Base-by-base conservation (phyloP, 92 coral and sea anemone species). In the Bergia sp. region DNA sequence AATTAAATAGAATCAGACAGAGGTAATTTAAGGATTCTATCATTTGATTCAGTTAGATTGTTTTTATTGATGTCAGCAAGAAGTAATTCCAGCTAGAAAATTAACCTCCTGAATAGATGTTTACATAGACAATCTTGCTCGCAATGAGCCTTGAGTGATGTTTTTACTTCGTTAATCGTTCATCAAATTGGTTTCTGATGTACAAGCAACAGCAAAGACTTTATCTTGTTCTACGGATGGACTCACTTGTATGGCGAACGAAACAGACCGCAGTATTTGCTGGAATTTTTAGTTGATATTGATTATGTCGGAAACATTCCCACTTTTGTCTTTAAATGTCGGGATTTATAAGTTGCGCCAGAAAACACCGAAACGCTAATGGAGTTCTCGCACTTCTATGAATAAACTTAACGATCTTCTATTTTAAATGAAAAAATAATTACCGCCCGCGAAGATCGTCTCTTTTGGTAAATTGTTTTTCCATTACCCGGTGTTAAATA, bases 381-480 rank as follows among this genome's bases (percentile, higher is more conserved):
- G 45, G 61, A 38, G 77, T 37, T 47, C 53, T 80, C 47, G 58
- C 36, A 40, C 50, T 81, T 80, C 44, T 36, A 50, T 81, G 42
- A 81, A 76, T 41, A 76, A 76, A n/a, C 13, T 12, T 45, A 49
- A 37, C 41, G 45, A 21, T 11, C 74, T 81, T 81, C 15, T 81
- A 21, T 61, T 38, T 58, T 38, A 40, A 16, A 58, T 49, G 39
- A 21, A 41, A 81, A 58, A 40, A 81, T 81, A 81, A 81, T 38
- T 38, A 81, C 85, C 85, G 16, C 85, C 73, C 18, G 74, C 50
- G 38, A 81, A 16, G 49, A 81, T 57, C 38, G 42, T 81, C 50
- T 61, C 38, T 50, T 29, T 61, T 20, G 71, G 20, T 57, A 79
- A 79, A 23, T 81, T 38, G 29, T 40, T 61, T 29, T 81, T 39